Evolutionary conservation across 2,888 invertebrate genomes (phyloP), one percentile per base, ranked within the genome.

Genomic region (Amblyjoppa proteus): DNA sequence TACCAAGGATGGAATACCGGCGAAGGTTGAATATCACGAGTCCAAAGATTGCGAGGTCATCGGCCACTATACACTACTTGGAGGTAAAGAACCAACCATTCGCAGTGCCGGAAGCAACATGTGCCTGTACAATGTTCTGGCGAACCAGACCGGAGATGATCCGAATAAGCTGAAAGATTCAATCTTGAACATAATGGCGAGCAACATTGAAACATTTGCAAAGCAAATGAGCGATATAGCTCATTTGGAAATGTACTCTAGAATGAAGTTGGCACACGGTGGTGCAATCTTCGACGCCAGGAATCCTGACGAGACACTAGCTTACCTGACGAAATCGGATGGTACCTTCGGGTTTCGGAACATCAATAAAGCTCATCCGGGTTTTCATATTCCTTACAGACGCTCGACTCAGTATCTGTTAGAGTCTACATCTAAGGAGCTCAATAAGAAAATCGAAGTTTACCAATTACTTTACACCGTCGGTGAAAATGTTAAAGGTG

Each of bases 201-300:
- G 1, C 0, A 13, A 31, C 64, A n/a, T 28, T 1, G 34, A 34
- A 7, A 64, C 31, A 34, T 6, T 64, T 1, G 31, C 64, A 7
- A 34, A 31, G 16, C 64, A 64, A 64, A 16, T 31, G 64, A 64
- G 5, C n/a, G 64, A 64, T 6, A 4, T 64, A 7, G 34, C 34
- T 7, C n/a, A 64, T 64, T n/a, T 64, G 31, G 64, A 64, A 6
- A 64, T 64, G 64, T 64, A 64, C 31, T 64, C 64, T 16, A 31
- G 64, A 64, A 64, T 64, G 16, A 64, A 13, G 1, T n/a, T 64
- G 34, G 16, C 64, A 4, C 64, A 1, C 13, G 64, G 64, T 6
- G 64, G 64, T 34, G 64, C 64, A 31, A 6, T 64, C 13, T 34
- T 64, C n/a, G 16, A 16, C 6, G 31, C 61, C 31, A 64, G 34